phyloP scores from a whole-genome alignment of 2,113 vertebrate genomes.

The Eclectus roratus region DNA sequence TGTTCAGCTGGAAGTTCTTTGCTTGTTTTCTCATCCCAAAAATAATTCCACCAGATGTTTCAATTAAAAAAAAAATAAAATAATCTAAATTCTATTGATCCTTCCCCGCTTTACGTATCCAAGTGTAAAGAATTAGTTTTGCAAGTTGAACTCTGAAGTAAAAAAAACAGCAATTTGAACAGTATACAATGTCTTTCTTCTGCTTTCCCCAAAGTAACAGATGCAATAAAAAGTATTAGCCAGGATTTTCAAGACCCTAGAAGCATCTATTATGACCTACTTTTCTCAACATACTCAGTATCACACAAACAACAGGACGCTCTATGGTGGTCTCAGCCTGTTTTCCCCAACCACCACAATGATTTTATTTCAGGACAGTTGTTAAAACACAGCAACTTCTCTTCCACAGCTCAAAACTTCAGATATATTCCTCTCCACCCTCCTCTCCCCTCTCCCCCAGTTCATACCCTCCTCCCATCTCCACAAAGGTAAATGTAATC shows the following conservation, averaged over 20 bases:
- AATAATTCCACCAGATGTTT: slow-evolving; percentile 20
- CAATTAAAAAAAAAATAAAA: neutral
- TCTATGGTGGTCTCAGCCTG: neutral
- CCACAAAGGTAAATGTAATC: neutral
- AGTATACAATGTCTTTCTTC: neutral
- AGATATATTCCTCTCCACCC: neutral
- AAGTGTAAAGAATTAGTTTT: neutral
- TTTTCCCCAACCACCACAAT: neutral
- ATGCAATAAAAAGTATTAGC: neutral
- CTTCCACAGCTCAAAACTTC: neutral
- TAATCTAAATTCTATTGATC: neutral
- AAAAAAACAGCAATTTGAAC: neutral
- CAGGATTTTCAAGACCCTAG: neutral
- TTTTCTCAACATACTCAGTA: neutral
- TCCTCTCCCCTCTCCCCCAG: neutral
- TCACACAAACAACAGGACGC: neutral
- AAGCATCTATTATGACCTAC: neutral
- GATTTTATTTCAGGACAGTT: neutral
- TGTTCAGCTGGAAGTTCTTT: neutral
- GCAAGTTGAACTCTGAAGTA: neutral
- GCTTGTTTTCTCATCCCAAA: slow-evolving; percentile 13
- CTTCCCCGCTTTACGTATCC: neutral
- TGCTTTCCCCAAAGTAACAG: neutral
- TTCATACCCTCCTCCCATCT: neutral
- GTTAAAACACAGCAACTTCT: neutral